Percentiles rank a stretch among this genome's conserved stretches.
Conservation (phyloP, 2,113 vertebrate genomes). For the Carollia perspicillata region DNA sequence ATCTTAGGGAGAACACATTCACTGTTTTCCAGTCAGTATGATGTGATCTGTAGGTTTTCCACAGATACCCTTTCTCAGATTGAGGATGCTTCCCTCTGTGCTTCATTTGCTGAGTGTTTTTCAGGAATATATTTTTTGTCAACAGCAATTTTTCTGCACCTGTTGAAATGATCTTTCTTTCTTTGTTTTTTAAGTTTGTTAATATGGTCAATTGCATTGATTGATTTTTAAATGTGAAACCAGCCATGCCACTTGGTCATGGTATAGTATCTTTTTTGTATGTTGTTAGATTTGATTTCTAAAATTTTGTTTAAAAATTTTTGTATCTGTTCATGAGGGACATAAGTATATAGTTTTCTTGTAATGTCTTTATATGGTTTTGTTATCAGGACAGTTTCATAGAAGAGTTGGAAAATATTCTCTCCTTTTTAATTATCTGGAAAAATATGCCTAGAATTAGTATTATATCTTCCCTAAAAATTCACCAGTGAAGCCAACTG, state of each 20-base stretch:
- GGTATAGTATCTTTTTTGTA: not conserved
- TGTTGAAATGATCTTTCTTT: not conserved
- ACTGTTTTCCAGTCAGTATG: not conserved
- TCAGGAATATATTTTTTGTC: not conserved
- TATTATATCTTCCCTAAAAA: not conserved
- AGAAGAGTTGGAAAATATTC: not conserved
- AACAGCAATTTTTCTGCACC: not conserved
- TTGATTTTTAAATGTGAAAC: conserved; percentile 15
- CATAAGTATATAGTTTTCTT: not conserved
- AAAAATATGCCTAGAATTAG: not conserved
- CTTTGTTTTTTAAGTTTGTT: not conserved
- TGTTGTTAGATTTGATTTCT: conserved; percentile 28
- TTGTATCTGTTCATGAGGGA: not conserved
- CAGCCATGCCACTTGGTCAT: not conserved
- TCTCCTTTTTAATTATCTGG: not conserved
- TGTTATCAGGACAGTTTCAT: not conserved
- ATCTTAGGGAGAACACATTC: not conserved
- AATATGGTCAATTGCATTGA: not conserved
- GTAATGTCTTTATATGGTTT: not conserved
- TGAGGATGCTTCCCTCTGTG: not conserved
- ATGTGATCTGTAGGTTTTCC: not conserved
- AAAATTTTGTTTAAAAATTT: not conserved
- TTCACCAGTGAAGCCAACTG: not conserved
- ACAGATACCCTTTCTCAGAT: not conserved
- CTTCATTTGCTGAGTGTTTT: not conserved